Percentiles rank a stretch among this genome's conserved stretches.
Evolutionary conservation across 1,140 invertebrate species (phyloP).

Genomic region (Protaetia brevitarsis): DNA sequence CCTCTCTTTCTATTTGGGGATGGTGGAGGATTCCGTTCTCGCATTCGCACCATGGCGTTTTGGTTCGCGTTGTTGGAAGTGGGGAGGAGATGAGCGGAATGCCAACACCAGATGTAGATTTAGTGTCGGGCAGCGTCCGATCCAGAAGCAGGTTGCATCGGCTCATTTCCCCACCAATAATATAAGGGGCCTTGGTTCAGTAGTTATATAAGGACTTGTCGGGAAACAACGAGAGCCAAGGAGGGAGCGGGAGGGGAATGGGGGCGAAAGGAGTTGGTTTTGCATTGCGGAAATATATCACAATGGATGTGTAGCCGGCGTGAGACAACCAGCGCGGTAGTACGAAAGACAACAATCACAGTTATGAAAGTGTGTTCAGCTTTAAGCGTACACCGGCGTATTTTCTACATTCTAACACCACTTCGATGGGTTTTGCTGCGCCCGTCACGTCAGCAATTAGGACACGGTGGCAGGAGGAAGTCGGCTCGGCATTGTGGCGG

Average conservation of each 20-base stretch:
- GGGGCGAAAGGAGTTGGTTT: not conserved
- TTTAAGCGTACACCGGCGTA: not conserved
- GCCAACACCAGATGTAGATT: not conserved
- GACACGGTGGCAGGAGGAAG: not conserved
- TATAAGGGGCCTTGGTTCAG: not conserved
- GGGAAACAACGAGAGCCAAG: not conserved
- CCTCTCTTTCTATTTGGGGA: too few species aligned
- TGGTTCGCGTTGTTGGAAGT: not conserved
- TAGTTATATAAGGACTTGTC: constrained; percentile 10
- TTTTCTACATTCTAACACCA: not conserved
- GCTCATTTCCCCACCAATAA: not conserved
- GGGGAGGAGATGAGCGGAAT: not conserved
- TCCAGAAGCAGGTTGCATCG: not conserved
- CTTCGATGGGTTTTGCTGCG: not conserved
- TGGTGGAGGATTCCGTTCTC: too few species aligned
- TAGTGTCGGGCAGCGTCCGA: not conserved
- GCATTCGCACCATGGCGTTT: not conserved
- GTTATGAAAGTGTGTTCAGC: not conserved
- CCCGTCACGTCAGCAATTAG: constrained; percentile 4
- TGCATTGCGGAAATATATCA: constrained; percentile 4
- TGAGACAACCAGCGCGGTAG: not conserved
- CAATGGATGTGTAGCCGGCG: not conserved
- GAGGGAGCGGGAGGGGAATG: too few species aligned
- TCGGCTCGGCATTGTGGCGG: not conserved
- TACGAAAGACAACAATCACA: not conserved